Evolutionary conservation across 2,113 vertebrate genomes (phyloP), one percentile per base, ranked within the genome.

Genomic region (Strix uralensis): DNA sequence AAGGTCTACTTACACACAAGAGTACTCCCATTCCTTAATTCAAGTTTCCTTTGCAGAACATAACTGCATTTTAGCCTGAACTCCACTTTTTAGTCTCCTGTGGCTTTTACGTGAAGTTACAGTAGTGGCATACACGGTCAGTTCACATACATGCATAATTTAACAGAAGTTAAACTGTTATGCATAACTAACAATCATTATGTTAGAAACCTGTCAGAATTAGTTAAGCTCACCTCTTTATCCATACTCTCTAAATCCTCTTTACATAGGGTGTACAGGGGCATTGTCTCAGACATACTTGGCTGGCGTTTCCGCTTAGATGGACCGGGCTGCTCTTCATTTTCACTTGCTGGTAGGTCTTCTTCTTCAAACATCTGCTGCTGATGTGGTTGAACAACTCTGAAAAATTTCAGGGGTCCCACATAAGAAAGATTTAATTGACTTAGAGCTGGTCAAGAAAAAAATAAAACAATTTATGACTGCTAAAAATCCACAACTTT

Each of bases 241-340:
- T 99, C 99, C 99, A 99, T 99, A 98, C 99, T 99, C 23, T 99
- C 99, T 75, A 99, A 98, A 83, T 99, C 99, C 96, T 99, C 99
- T 97, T 99, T 99, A 97, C 99, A 99, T 2, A 99, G 98, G 0
- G 98, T 99, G 98, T 99, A 99, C 13, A 99, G 98, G 10, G 99
- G 99, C 99, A 99, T 98, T 4, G 98, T 98, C 96, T 99, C 99
- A 6, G 99, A 99, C 99, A 99, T 99, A 98, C 99, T 99, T 62
- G 98, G 99, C 98, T 99, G 99, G 4, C 99, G 98, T 96, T 99
- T 98, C 59, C 99, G 98, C 58, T 98, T 98, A 1, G 98, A 98
- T 13, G 99, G 98, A 7, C 99, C 98, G 10, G 99, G 98, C 86
- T 98, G 98, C 93, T 99, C 99, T 18, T 99, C 98, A 5, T 98